These are phyloP conservation scores for Phylloscopus trochiloides DNA, from an alignment of 2,113 vertebrate genomes.

Conservation along the genomic window DNA sequence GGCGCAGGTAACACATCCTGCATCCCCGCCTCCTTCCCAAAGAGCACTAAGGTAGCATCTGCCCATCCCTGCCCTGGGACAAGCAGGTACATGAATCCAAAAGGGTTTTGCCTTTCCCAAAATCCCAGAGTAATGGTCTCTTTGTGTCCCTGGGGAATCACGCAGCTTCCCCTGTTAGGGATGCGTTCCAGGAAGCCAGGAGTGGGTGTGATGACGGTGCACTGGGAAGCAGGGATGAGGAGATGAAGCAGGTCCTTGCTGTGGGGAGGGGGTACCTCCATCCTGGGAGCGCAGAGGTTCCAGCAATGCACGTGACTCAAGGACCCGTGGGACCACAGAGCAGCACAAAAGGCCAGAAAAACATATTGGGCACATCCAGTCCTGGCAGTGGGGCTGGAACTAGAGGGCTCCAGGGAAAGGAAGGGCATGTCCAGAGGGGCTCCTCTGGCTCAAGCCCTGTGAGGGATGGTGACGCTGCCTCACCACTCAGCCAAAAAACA, in stretches of 20 bases:
- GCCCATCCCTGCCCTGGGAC: not conserved
- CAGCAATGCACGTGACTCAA: not conserved
- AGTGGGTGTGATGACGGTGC: not conserved
- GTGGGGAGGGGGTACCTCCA: not conserved
- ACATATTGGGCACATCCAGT: not conserved
- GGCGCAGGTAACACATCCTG: too few species aligned
- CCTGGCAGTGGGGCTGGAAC: not conserved
- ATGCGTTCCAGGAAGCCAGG: accelerated
- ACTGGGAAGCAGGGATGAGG: not conserved
- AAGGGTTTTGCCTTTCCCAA: not conserved
- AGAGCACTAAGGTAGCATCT: not conserved
- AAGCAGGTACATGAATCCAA: not conserved
- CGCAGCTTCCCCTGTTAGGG: not conserved
- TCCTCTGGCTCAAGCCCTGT: not conserved
- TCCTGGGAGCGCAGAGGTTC: not conserved
- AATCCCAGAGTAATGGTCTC: not conserved
- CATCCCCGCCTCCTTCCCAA: accelerated
- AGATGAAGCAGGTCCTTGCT: not conserved
- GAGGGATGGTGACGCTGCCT: not conserved
- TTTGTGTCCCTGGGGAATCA: not conserved
- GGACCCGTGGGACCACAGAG: not conserved
- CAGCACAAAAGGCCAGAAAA: not conserved
- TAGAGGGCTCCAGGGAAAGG: not conserved
- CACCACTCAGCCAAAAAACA: not conserved
- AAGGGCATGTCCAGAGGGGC: not conserved